phyloP scores from a whole-genome alignment of 2,113 vertebrate species.

The Origma solitaria region DNA sequence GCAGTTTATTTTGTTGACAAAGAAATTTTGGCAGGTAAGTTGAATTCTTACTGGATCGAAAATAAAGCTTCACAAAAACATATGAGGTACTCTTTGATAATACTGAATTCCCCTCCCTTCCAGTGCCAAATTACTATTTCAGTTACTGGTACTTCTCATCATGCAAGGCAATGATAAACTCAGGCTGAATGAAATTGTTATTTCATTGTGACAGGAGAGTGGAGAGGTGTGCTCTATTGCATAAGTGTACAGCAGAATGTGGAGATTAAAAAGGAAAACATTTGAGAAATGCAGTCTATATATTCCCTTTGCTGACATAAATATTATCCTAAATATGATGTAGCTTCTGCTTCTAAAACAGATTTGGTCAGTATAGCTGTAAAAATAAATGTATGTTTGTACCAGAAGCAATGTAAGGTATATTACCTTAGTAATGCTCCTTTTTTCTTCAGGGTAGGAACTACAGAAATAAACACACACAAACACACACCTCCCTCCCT shows the following conservation, averaged over 20 bases:
- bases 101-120: background rate
- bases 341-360: background rate
- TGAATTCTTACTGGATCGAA: background rate
- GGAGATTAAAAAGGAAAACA: background rate
- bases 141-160: background rate
- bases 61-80: background rate
- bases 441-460: background rate
- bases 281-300: background rate
- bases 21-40: background rate
- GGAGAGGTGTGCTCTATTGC: background rate
- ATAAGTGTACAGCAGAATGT: background rate
- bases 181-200: background rate
- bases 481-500: too few relatives aligned
- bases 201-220: background rate
- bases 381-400: background rate
- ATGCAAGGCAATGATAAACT: background rate
- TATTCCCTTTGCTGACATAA: background rate
- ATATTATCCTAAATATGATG: background rate
- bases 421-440: background rate
- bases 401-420: background rate
- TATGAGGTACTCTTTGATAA: background rate
- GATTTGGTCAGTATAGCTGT: background rate
- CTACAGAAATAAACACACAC: background rate
- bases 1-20: background rate
- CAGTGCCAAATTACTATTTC: background rate